Conservation (phyloP, 2,113 vertebrate species). For the Lonchura striata region DNA sequence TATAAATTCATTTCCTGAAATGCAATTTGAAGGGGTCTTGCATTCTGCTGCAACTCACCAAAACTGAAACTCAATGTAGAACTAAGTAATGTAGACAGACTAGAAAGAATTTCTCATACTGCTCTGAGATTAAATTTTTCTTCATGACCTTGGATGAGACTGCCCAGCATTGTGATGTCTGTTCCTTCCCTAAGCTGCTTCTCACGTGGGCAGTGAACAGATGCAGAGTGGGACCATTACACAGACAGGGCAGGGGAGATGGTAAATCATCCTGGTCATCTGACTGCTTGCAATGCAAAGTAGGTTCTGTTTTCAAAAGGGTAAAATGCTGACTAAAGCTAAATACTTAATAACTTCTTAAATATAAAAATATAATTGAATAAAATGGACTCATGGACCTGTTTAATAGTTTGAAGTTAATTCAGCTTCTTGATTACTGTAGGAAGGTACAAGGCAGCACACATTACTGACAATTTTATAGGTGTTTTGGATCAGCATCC, state of each 20-base stretch:
- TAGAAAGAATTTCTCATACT: not conserved
- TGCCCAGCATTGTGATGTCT: not conserved
- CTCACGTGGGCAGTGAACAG: not conserved
- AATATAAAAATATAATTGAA: not conserved
- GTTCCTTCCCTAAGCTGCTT: not conserved
- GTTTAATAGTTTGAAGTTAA: not conserved
- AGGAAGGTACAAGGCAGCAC: not conserved
- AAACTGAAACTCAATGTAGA: not conserved
- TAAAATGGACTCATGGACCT: not conserved
- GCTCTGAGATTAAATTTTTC: not conserved
- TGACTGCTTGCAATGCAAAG: not conserved
- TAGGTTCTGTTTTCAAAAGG: not conserved
- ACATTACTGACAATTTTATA: not conserved
- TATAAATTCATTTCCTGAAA: not conserved
- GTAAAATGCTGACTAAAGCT: not conserved
- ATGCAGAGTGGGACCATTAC: rapidly evolving
- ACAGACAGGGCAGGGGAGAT: not conserved
- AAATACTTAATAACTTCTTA: not conserved
- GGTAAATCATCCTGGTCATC: not conserved
- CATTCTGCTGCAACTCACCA: not conserved
- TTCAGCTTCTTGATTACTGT: not conserved
- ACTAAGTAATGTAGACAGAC: not conserved
- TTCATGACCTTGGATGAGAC: not conserved
- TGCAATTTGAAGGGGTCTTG: not conserved
- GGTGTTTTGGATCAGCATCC: not conserved